phyloP scores from a whole-genome alignment of 2,113 vertebrate genomes.

The Chauna torquata region DNA sequence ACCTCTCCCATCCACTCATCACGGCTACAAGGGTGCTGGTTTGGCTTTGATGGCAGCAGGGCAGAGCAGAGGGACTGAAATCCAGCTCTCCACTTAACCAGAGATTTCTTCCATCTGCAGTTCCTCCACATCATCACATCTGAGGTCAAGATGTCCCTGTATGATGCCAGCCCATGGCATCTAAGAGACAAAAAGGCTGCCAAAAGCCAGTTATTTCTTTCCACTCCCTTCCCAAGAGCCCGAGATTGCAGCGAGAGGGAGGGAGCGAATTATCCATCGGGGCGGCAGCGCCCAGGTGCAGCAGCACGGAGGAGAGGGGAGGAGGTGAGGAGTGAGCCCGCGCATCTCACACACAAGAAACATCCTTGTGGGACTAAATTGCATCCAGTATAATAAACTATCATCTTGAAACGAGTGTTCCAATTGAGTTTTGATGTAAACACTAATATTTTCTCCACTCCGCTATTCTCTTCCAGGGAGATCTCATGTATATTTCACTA shows the following conservation, averaged over 20 bases:
- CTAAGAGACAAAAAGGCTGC: not conserved
- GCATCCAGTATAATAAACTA: constrained; percentile 76
- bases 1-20: not conserved
- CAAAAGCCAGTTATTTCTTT: not conserved
- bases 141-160: not conserved
- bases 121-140: not conserved
- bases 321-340: not conserved
- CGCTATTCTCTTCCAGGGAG: constrained; percentile 69
- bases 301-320: not conserved
- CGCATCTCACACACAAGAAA: constrained; percentile 21
- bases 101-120: not conserved
- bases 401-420: constrained; percentile 74
- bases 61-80: not conserved
- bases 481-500: constrained; percentile 81
- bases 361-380: constrained; percentile 66
- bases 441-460: constrained; percentile 78
- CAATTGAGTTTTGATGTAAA: constrained; percentile 83
- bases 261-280: not conserved
- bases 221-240: not conserved
- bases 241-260: not conserved
- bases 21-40: fast-evolving
- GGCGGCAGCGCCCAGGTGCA: not conserved
- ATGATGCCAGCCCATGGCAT: not conserved
- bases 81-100: not conserved
- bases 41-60: not conserved